Evolutionary conservation across 2,888 invertebrate genomes (phyloP).

Genomic region (Neoscelio sp.): DNA sequence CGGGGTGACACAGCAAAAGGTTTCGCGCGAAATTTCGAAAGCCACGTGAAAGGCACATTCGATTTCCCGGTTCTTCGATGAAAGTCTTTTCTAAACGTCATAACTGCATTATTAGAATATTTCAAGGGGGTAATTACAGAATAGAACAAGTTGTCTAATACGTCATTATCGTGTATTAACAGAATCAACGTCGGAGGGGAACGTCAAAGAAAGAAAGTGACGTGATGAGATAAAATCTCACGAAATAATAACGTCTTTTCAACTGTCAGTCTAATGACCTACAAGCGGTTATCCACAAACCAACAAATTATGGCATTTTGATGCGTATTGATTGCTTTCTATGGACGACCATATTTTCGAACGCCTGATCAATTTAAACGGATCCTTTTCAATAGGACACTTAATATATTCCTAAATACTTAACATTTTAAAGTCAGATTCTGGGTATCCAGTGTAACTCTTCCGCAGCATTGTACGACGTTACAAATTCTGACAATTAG

Average conservation of each 20-base stretch:
- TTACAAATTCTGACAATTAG: slow-evolving; percentile 56
- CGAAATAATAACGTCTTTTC: slow-evolving; percentile 42
- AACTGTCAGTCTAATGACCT: slow-evolving; percentile 36
- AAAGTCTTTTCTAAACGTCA: too few species aligned
- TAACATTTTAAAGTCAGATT: too few species aligned
- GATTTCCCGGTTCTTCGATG: neutral
- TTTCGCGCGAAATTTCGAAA: slow-evolving; percentile 10
- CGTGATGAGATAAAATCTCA: slow-evolving; percentile 1
- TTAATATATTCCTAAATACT: too few species aligned
- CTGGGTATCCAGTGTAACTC: too few species aligned
- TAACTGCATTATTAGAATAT: neutral
- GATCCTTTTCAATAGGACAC: too few species aligned
- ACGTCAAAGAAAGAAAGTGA: slow-evolving; percentile 21
- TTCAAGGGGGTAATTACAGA: slow-evolving; percentile 15
- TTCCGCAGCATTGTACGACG: slow-evolving; percentile 22
- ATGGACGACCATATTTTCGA: neutral
- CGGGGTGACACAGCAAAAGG: slow-evolving; percentile 13
- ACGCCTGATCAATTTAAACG: neutral
- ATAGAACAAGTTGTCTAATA: slow-evolving; percentile 14
- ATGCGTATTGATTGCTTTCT: slow-evolving; percentile 11
- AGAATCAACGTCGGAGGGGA: slow-evolving; percentile 7
- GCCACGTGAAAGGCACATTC: slow-evolving; percentile 14
- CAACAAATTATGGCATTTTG: slow-evolving; percentile 6
- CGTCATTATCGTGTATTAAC: slow-evolving; percentile 12
- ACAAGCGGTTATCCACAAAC: slow-evolving; percentile 20